Evolutionary conservation across 2,888 invertebrate genomes (phyloP).

Genomic region (Drosophila maculinotata): DNA sequence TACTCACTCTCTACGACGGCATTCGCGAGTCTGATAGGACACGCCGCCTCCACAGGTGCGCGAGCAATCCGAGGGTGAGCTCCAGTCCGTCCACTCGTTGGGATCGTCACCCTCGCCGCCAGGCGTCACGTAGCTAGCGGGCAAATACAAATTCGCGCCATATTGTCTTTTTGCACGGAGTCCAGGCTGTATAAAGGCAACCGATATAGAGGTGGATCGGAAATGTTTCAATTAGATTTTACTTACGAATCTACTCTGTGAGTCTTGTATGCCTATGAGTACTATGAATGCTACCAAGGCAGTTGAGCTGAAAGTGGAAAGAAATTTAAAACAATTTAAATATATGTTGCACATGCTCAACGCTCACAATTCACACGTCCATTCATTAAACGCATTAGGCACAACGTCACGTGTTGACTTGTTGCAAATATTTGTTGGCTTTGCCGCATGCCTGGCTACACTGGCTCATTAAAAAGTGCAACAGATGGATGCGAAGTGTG

Average conservation of each 20-base stretch:
- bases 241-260: constrained; percentile 88
- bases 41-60: constrained; percentile 97
- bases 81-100: constrained; percentile 93
- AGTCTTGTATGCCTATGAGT: constrained; percentile 86
- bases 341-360: constrained; percentile 24
- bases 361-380: constrained; percentile 20
- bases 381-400: constrained; percentile 49
- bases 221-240: not conserved
- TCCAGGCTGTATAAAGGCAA: constrained; percentile 86
- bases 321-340: constrained; percentile 36
- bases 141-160: constrained; percentile 90
- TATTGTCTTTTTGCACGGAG: constrained; percentile 91
- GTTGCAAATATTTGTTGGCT: constrained; percentile 77
- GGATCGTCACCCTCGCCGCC: constrained; percentile 89
- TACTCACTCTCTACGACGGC: constrained; percentile 88
- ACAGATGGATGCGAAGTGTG: constrained; percentile 16
- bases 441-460: constrained; percentile 54
- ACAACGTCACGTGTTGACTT: constrained; percentile 72
- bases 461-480: constrained; percentile 53
- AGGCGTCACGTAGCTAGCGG: constrained; percentile 90
- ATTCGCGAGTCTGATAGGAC: constrained; percentile 92
- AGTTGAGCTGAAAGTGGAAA: constrained; percentile 87
- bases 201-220: not conserved
- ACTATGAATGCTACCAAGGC: constrained; percentile 87
- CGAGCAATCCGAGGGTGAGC: constrained; percentile 93